These are phyloP conservation scores for Dicaeum eximium DNA, from an alignment of 2,113 vertebrate genomes.

Conservation along the genomic window DNA sequence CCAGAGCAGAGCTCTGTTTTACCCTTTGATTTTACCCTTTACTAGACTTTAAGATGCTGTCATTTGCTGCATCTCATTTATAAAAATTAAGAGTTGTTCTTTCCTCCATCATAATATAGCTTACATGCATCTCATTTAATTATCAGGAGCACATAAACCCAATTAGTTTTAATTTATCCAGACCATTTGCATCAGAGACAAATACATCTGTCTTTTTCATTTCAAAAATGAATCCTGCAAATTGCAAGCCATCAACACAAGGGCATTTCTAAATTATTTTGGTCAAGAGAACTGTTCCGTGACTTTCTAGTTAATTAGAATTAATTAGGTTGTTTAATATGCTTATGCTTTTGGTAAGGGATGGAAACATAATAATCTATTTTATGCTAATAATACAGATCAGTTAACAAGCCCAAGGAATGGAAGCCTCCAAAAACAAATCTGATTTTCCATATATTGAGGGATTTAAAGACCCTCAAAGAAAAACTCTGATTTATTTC, in stretches of 20 bases:
- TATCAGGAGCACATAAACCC: constrained; percentile 21
- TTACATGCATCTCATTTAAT: constrained; percentile 23
- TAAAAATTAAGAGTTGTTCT: constrained; percentile 24
- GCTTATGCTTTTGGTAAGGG: background rate
- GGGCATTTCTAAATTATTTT: constrained; percentile 54
- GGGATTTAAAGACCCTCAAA: background rate
- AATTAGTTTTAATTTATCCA: constrained; percentile 35
- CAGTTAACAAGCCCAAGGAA: background rate
- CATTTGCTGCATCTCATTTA: background rate
- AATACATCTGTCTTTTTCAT: background rate
- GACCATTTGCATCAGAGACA: background rate
- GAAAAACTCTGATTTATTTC: background rate
- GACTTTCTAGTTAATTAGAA: constrained; percentile 43
- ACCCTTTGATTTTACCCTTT: background rate
- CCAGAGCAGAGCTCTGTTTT: background rate
- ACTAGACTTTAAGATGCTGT: background rate
- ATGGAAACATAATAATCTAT: background rate
- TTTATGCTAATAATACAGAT: background rate
- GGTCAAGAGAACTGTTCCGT: constrained; percentile 1
- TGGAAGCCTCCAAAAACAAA: background rate
- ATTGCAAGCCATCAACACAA: constrained; percentile 32
- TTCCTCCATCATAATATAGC: background rate
- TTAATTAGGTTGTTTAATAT: constrained; percentile 25
- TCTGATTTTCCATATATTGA: background rate
- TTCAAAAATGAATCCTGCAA: constrained; percentile 12